Evolutionary conservation across 1,140 invertebrate species (phyloP).

Genomic region (Hycleus phaleratus): DNA sequence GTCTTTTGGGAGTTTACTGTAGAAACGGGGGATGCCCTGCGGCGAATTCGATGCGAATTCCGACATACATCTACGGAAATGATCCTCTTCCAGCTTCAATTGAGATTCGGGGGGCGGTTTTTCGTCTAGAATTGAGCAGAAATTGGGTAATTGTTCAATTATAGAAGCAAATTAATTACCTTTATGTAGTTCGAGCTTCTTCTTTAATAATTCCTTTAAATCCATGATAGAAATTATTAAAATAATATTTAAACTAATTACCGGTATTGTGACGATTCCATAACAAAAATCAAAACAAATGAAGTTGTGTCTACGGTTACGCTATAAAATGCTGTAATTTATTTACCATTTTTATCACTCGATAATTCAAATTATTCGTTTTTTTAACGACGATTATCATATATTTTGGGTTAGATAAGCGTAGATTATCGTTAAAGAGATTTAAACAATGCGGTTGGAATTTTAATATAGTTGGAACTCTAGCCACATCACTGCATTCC

Average conservation of each 20-base stretch:
- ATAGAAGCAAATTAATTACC: slow-evolving; percentile 9
- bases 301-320: too few species aligned
- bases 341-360: too few species aligned
- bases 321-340: too few species aligned
- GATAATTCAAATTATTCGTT: too few species aligned
- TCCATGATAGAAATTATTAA: slow-evolving; percentile 22
- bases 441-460: too few species aligned
- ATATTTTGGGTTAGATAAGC: too few species aligned
- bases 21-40: slow-evolving; percentile 67
- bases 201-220: slow-evolving; percentile 32
- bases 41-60: slow-evolving; percentile 49
- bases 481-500: slow-evolving; percentile 5
- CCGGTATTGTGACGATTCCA: too few species aligned
- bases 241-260: too few species aligned
- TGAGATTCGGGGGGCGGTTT: slow-evolving; percentile 28
- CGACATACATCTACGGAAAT: slow-evolving; percentile 49
- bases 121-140: slow-evolving; percentile 19
- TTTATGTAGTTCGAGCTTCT: slow-evolving; percentile 23
- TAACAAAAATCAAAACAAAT: too few species aligned
- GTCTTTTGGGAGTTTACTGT: slow-evolving; percentile 67
- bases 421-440: too few species aligned
- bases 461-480: too few species aligned
- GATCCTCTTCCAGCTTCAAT: slow-evolving; percentile 44
- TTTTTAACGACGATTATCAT: too few species aligned
- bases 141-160: neutral